Evolutionary conservation across 2,113 vertebrate genomes (phyloP).

Genomic region (Drymodes brunneopygia): DNA sequence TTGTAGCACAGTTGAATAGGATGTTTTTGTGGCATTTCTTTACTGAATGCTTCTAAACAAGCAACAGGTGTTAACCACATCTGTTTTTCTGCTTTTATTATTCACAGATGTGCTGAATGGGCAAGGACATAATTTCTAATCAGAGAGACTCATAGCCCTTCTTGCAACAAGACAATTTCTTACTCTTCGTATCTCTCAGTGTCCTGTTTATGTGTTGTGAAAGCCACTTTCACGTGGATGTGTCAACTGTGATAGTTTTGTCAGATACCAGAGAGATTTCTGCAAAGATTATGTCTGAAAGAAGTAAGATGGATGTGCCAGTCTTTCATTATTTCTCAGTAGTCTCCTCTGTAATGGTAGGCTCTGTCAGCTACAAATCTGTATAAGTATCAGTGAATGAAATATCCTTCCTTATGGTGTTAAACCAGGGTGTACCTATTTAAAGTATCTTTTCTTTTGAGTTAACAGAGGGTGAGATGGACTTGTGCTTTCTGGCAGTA

Average conservation of each 20-base stretch:
- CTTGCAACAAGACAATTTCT: neutral
- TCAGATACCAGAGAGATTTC: neutral
- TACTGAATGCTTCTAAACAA: neutral
- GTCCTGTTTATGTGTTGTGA: neutral
- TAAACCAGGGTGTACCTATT: neutral
- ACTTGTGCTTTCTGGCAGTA: neutral
- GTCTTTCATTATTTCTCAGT: neutral
- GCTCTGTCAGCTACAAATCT: neutral
- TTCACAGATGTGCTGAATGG: neutral
- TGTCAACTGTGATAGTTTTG: neutral
- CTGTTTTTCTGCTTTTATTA: neutral
- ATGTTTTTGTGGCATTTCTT: neutral
- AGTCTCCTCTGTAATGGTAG: neutral
- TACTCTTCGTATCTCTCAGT: neutral
- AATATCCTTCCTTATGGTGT: neutral
- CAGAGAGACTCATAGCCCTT: neutral
- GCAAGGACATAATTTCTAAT: neutral
- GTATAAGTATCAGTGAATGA: neutral
- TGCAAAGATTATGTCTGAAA: neutral
- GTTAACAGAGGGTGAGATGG: neutral
- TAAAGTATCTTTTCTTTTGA: neutral
- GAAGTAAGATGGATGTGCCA: neutral
- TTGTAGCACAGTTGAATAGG: neutral
- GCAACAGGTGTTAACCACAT: neutral
- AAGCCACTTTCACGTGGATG: neutral